Conservation (phyloP, 2,888 invertebrate species). For the Leptura quadrifasciata region DNA sequence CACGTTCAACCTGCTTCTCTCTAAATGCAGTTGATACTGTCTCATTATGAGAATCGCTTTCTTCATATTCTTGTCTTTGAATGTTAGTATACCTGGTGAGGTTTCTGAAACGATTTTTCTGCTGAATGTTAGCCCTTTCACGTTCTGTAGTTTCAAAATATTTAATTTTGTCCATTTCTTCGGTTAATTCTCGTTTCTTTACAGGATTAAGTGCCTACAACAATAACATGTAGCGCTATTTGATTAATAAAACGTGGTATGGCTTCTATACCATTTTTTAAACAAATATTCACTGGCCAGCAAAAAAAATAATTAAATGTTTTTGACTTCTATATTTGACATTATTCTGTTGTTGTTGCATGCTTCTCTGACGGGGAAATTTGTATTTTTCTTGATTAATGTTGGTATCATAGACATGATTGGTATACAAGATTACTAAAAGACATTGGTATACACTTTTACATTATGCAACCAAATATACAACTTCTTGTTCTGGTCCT, state of each 20-base stretch:
- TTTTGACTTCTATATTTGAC: too few species aligned
- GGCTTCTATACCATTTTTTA: not conserved
- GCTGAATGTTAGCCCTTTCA: constrained; percentile 62
- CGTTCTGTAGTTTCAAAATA: constrained; percentile 58
- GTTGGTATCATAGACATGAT: too few species aligned
- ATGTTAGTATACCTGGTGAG: constrained; percentile 65
- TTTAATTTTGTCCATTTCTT: constrained; percentile 58
- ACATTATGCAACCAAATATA: too few species aligned
- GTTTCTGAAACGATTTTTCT: constrained; percentile 65
- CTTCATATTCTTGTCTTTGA: constrained; percentile 64
- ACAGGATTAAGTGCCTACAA: constrained; percentile 48
- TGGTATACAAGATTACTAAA: too few species aligned
- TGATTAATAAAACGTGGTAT: not conserved
- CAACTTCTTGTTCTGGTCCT: too few species aligned
- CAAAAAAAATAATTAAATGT: not conserved
- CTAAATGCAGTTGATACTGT: constrained; percentile 58
- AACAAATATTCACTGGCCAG: not conserved
- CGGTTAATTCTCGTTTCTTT: constrained; percentile 53
- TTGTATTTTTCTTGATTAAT: too few species aligned
- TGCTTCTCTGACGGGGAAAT: too few species aligned
- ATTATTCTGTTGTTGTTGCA: too few species aligned
- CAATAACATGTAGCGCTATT: not conserved
- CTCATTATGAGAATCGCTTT: constrained; percentile 52
- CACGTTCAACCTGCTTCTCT: constrained; percentile 59
- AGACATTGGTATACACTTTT: too few species aligned